These are phyloP conservation scores for Resseliella maxima DNA, from an alignment of 2,888 invertebrate species.

Conservation along the genomic window DNA sequence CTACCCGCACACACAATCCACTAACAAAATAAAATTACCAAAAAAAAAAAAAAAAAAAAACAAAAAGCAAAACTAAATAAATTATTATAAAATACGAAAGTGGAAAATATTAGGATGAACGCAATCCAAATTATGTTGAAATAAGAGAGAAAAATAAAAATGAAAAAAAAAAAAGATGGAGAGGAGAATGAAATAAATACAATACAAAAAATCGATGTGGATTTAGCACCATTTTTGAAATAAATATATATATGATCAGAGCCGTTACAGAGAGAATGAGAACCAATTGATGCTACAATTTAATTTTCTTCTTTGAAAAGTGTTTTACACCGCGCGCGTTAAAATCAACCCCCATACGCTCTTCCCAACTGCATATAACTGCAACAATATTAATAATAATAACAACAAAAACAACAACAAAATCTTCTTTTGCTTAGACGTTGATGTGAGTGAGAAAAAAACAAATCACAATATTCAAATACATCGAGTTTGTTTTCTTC, in stretches of 20 bases:
- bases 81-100: not conserved
- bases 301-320: not conserved
- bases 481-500: not conserved
- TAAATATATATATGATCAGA: not conserved
- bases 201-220: not conserved
- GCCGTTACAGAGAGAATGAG: constrained; percentile 17
- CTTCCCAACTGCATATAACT: not conserved
- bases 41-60: not conserved
- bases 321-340: too few relatives aligned
- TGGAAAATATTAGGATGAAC: not conserved
- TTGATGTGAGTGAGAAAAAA: too few relatives aligned
- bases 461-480: not conserved
- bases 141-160: too few relatives aligned
- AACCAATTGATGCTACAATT: not conserved
- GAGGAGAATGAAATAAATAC: not conserved
- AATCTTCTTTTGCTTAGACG: too few relatives aligned
- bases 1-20: constrained; percentile 44
- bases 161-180: too few relatives aligned
- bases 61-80: constrained; percentile 9
- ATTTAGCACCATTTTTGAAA: not conserved
- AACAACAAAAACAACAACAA: not conserved
- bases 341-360: not conserved
- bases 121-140: constrained; percentile 15
- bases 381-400: too few relatives aligned
- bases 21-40: not conserved